Evolutionary conservation across 2,888 invertebrate genomes (phyloP), one percentile per base, ranked within the genome.

Genomic region (Ichneumon xanthorius): DNA sequence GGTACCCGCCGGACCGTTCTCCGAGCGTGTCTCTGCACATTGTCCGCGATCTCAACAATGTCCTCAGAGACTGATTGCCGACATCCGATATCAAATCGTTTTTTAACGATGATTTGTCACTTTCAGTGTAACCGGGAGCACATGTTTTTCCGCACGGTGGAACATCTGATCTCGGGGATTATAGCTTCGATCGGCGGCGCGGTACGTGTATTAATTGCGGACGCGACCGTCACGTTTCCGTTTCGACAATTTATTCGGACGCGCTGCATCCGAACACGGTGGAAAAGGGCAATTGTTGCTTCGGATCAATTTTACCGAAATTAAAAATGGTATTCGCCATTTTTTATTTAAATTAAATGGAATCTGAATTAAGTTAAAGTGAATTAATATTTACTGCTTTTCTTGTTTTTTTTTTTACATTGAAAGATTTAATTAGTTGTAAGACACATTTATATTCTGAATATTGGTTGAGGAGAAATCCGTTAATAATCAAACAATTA

Each of bases 161-260:
- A 30, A 63, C 63, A 63, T 63, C 63, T 0, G 58, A 58, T 58
- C 58, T 58, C 26, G 22, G 22, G 14, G 58, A 58, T 58, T 58
- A 26, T 14, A 48, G 16, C 45, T 48, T 48, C 45, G 45, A 48
- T 48, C 16, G 14, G 45, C 45, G 14, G 4, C 40, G 40, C 40
- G 2, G 11, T 16, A 16, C 14, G 45, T 48, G 14, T 22, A 11
- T 58, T 26, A 14, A 26, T 58, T 11, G 26, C 26, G 9, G 55
- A 22, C 19, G 55, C 2, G 11, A 58, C 26, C 26, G 22, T 26
- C 26, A 58, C 22, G 58, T 14, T 22, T 22, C 58, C 22, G 26
- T 58, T 58, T 58, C 11, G 26, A 14, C 58, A 14, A 22, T 58
- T 14, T 58, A 14, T 58, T 58, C 14, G 26, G 26, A 14, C 22